Percentiles rank a stretch among this genome's conserved stretches.
Conservation (phyloP, 2,113 vertebrate species). For the Zosterops borbonicus region DNA sequence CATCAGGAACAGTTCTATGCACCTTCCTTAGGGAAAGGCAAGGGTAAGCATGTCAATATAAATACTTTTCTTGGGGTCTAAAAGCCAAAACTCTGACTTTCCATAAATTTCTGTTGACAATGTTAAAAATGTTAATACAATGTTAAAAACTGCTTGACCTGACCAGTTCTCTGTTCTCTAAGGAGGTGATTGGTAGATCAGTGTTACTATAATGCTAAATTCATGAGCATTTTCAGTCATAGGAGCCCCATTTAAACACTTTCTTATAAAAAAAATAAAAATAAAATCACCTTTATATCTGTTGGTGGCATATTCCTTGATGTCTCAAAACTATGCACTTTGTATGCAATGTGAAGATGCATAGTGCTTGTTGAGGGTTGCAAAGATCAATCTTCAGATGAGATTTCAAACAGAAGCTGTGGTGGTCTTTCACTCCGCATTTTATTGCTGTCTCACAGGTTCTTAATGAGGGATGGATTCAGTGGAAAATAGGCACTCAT, state of each 20-base stretch:
- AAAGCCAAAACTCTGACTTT: not conserved
- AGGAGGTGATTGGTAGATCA: fast-evolving
- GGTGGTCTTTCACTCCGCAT: not conserved
- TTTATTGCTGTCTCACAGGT: not conserved
- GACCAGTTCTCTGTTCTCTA: not conserved
- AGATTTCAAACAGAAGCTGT: not conserved
- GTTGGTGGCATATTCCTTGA: not conserved
- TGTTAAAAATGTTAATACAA: no score
- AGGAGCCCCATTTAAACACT: not conserved
- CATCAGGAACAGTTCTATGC: not conserved
- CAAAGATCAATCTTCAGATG: not conserved
- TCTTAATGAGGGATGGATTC: not conserved
- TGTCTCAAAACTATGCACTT: not conserved
- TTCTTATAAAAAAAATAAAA: not conserved
- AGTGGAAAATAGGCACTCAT: not conserved
- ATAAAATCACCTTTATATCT: not conserved
- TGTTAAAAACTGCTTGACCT: not conserved
- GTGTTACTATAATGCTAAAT: not conserved
- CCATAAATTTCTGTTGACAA: not conserved
- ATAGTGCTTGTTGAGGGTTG: not conserved
- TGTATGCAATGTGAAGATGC: not conserved
- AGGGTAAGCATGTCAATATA: not conserved
- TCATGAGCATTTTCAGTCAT: not conserved
- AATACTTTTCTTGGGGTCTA: not conserved
- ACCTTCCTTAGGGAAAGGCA: not conserved